Evolutionary conservation across 2,797 vertebrate species (phyloP), one percentile per base, ranked within the genome.

Genomic region (Alcedo atthis): DNA sequence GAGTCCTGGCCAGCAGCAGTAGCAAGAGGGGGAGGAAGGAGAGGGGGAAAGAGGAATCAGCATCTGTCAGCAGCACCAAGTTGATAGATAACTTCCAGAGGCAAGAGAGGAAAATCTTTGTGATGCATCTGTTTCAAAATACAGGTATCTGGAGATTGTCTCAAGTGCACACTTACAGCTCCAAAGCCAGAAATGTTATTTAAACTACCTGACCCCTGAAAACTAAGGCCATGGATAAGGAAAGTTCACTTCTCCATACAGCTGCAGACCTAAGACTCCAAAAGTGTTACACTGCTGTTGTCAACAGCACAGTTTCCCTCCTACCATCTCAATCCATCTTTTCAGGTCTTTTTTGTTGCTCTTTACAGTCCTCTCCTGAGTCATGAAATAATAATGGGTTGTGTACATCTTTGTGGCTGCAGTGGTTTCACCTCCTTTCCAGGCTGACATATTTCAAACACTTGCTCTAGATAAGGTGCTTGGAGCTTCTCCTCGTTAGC

Each of bases 361-460:
- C 57, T 76, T 86, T 37, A 40, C 80, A 89, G 80, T 68, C 85
- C 70, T 62, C 82, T 76, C 70, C 57, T 61, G 87, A 92, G 53
- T 81, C 87, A 81, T 2, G 6, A 91, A 46, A 55, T 48, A 40
- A 7, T 20, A 46, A 70, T 0, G 0, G 20, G 66, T 51, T 88
- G 59, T 75, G 68, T 71, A 85, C 49, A 54, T 42, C 43, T 43
- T 69, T 94, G 91, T 45, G 91, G 86, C 79, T 18, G 4, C 73
- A 25, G 87, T 58, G 91, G 84, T 94, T 95, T 94, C 67, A 78
- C 33, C 26, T 85, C 20, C 70, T 84, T 79, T 91, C 70, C 85
- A 81, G 63, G 30, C 53, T 18, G 53, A 87, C 77, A 25, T 64
- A 69, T 68, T 92, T 89, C 66, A 71, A 85, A 87, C 55, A 28